These are phyloP conservation scores for Chelon labrosus DNA, from an alignment of 2,797 vertebrate genomes.

Conservation along the genomic window DNA sequence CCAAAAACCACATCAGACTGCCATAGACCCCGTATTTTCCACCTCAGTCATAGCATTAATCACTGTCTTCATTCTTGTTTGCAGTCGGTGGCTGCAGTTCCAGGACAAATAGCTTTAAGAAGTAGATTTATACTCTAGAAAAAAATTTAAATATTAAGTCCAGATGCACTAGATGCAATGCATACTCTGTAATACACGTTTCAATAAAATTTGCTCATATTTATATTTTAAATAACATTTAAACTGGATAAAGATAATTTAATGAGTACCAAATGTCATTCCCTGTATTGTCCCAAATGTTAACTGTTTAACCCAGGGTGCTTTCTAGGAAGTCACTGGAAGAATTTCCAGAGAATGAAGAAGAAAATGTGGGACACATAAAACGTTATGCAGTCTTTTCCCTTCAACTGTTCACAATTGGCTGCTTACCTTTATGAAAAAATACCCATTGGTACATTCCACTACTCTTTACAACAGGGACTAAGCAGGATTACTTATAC, in stretches of 20 bases:
- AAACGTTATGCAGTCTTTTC: too few species aligned
- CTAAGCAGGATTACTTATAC: too few species aligned
- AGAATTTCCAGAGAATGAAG: not conserved
- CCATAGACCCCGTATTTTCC: constrained; percentile 13
- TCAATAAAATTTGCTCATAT: not conserved
- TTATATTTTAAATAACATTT: not conserved
- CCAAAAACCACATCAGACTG: constrained; percentile 21
- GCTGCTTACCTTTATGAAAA: not conserved
- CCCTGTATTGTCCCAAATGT: not conserved
- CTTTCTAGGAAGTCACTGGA: not conserved
- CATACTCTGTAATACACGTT: too few species aligned
- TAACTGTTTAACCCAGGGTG: not conserved
- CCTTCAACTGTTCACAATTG: too few species aligned
- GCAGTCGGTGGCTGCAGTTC: constrained; percentile 8
- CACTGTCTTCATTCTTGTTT: constrained; percentile 22
- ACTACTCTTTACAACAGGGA: too few species aligned
- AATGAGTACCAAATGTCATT: not conserved
- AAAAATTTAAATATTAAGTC: not conserved
- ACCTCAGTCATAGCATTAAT: constrained; percentile 5
- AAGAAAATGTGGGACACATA: not conserved
- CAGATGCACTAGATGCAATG: constrained; percentile 14
- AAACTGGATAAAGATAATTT: not conserved
- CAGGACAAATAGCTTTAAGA: constrained; percentile 7
- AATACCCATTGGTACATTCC: too few species aligned
- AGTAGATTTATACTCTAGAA: constrained; percentile 5